Conservation (phyloP, 2,888 invertebrate genomes). For the Machimus rusticus region DNA sequence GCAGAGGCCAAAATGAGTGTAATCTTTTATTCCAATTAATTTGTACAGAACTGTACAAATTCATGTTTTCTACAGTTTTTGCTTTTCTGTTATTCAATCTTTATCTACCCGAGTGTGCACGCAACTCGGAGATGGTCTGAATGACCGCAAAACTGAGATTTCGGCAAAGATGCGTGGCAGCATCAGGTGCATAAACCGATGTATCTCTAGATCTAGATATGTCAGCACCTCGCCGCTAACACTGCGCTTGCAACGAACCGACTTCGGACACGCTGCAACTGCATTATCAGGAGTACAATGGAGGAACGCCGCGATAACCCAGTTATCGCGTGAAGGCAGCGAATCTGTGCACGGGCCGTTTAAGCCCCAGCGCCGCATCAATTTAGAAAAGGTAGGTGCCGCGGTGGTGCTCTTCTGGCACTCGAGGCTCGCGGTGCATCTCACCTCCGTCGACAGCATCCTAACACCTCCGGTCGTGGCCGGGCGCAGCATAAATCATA, state of each 20-base stretch:
- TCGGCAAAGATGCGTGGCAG: background rate
- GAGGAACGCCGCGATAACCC: background rate
- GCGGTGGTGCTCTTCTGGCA: background rate
- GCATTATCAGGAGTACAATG: background rate
- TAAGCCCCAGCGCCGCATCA: background rate
- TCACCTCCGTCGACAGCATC: background rate
- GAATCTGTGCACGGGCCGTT: background rate
- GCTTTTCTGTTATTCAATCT: background rate
- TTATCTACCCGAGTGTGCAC: background rate
- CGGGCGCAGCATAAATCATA: slow-evolving; percentile 14
- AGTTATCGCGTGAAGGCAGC: background rate
- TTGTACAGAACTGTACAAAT: background rate
- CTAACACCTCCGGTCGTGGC: background rate
- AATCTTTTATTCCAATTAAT: background rate
- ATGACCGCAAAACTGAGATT: background rate
- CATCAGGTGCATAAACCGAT: background rate
- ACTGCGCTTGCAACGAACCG: background rate
- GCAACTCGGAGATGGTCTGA: background rate
- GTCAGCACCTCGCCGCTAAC: background rate
- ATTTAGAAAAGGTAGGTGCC: background rate
- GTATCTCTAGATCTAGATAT: background rate
- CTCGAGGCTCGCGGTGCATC: background rate
- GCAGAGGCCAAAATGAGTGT: background rate
- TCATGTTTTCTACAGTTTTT: background rate
- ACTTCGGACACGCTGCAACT: background rate